Base-by-base conservation (phyloP, 2,888 invertebrate species). In the Drosophila merina region DNA sequence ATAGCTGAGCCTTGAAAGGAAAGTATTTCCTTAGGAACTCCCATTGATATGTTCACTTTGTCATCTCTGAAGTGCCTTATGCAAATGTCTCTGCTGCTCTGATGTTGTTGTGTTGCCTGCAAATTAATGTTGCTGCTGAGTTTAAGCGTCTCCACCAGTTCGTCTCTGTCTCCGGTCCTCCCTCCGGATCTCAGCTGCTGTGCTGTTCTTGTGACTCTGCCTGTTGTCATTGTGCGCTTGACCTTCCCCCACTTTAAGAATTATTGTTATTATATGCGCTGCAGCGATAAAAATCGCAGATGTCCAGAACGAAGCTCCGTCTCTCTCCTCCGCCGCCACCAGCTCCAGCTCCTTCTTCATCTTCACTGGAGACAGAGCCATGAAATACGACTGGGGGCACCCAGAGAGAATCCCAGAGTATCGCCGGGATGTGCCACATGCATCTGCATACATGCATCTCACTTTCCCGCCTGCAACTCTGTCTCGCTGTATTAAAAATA, bases 191-290 rank as follows among this genome's bases (percentile, higher is more conserved):
- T 77, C 79, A 86, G 84, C 84, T 84, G 88, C 88, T 71, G 67
- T 70, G 88, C 88, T 71, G 67, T 70, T 67, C 78, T 86, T 83
- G 80, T 69, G 67, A 77, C 86, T 78, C 77, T 57, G 73, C 75
- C 77, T 86, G 77, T 84, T 56, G 38, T 59, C 36, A 59, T 55
- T 33, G 67, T 47, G 63, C 64, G 64, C 64, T 77, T 88, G 86
- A 84, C 86, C 86, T 82, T 80, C 90, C 87, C 88, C 88, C 90
- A 89, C 89, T 90, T 89, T 85, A 90, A 90, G 89, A 90, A 88
- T 90, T 90, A 90, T 90, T 89, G 88, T 90, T 90, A 90, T 89
- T 90, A 89, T 89, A 88, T 88, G 87, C 83, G 80, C 70, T 85
- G 79, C 86, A 72, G 73, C 84, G 87, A 85, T 88, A 87, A 88